These are phyloP conservation scores for Papilio gigon DNA, from an alignment of 2,888 invertebrate species.

Conservation along the genomic window DNA sequence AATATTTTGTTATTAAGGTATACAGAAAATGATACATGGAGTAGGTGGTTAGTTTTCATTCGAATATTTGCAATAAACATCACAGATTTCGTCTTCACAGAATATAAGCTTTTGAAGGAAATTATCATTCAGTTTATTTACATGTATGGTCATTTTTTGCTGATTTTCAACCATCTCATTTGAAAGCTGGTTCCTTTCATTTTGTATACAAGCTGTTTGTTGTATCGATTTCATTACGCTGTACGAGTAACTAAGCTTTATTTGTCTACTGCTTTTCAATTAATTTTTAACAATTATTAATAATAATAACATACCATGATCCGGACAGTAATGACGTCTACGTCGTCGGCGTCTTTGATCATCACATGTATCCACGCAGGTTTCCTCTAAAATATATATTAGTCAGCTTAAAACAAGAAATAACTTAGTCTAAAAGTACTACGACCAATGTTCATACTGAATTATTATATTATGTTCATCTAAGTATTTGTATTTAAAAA, in stretches of 20 bases:
- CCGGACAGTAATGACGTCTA: constrained; percentile 76
- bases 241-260: not conserved
- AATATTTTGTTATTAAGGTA: too few relatives aligned
- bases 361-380: constrained; percentile 75
- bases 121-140: not conserved
- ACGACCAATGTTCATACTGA: too few relatives aligned
- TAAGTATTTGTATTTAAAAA: not conserved
- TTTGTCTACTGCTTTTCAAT: not conserved
- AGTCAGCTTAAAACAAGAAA: not conserved
- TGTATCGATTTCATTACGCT: not conserved
- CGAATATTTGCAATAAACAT: not conserved
- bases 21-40: not conserved
- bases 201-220: not conserved
- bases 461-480: too few relatives aligned
- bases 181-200: not conserved
- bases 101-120: not conserved
- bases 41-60: not conserved
- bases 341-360: constrained; percentile 73
- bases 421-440: too few relatives aligned
- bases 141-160: not conserved
- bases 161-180: constrained; percentile 3
- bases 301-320: constrained; percentile 62
- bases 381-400: constrained; percentile 63
- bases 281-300: constrained; percentile 4
- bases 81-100: not conserved